Base-by-base conservation (phyloP, 2,797 vertebrate species). In the Setipinna tenuifilis region DNA sequence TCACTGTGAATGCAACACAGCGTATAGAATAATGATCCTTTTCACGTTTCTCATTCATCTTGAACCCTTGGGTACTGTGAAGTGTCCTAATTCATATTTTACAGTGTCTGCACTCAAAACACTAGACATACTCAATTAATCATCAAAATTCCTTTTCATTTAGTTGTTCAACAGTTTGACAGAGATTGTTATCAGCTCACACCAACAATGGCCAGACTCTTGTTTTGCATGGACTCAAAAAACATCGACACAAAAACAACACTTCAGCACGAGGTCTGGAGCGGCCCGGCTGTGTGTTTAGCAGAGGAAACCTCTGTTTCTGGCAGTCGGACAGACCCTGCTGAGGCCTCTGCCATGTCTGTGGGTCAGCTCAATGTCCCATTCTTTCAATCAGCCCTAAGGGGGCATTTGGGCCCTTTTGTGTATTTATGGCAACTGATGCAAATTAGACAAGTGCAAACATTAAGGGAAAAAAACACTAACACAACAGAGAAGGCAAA, bases 381-480 rank as follows among this genome's bases (percentile, higher is more conserved):
- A 28, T 25, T 85, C 88, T 85, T 62, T 88, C 84, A 88, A 87
- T 83, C 83, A 82, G 50, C 83, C 86, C 88, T 82, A 85, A 82
- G 75, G 86, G 87, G 87, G 81, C 87, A 82, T 88, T 81, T 84
- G 89, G 87, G 48, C 83, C 88, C 85, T 88, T 91, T 89, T 91
- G 90, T 91, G 86, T 84, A 84, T 91, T 90, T 89, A 88, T 88
- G 87, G 89, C 86, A 86, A 91, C 87, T 85, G 89, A 90, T 90
- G 85, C 88, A 90, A 91, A 91, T 91, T 85, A 89, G 89, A 88
- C 88, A 87, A 90, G 86, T 87, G 86, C 82, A 90, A 89, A 90
- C 88, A 88, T 87, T 28, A 87, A 44, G 31, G 35, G 16, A 10
- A 44, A 78, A 68, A 78, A 44, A 71, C 25, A 35, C 1, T 28